Base-by-base conservation (phyloP, 2,888 invertebrate species). In the Mythimna vitellina region DNA sequence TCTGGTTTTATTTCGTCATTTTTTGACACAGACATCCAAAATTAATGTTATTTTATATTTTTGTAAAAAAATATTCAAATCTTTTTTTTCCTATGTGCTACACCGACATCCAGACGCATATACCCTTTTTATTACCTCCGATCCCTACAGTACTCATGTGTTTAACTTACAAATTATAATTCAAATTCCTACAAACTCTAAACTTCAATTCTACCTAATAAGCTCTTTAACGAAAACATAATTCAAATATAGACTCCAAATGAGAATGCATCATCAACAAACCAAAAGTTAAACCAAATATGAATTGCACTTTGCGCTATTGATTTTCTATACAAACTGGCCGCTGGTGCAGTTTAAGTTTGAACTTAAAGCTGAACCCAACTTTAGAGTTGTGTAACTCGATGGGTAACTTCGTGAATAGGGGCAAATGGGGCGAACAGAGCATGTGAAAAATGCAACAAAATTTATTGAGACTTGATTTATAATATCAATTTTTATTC, bases 261-360 rank as follows among this genome's bases (percentile, higher is more conserved):
- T 35, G 22, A 46, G 22, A 64, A 65, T 68, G 6, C 78, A 46
- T 9, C 29, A 67, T 60, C 65, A 65, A 29, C 64, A 62, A 54
- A 38, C 22, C 22, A 9, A 0, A 49, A 64, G 51, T 60, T 51
- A 58, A 46, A 60, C 22, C 49, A 65, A 69, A 71, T 60, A 56
- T 51, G 81, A 70, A 67, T 67, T 68, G 51, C 66, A 80, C 69
- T 49, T 51, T 10, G 42, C 61, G 25, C 51, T 81, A 80, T 81
- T 81, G 77, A 80, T 76, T 80, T 70, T 72, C 80, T 20, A 76
- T 64, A 73, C 56, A 57, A 81, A 66, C 65, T 66, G 35, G 46
- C 65, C 65, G 58, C 53, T 69, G 38, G 53, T 29, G 73, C 65
- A 57, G 65, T 60, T 69, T 32, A 72, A 79, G 67, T 75, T 80